Conservation (phyloP, 2,888 invertebrate species). For the Lottia scabra region DNA sequence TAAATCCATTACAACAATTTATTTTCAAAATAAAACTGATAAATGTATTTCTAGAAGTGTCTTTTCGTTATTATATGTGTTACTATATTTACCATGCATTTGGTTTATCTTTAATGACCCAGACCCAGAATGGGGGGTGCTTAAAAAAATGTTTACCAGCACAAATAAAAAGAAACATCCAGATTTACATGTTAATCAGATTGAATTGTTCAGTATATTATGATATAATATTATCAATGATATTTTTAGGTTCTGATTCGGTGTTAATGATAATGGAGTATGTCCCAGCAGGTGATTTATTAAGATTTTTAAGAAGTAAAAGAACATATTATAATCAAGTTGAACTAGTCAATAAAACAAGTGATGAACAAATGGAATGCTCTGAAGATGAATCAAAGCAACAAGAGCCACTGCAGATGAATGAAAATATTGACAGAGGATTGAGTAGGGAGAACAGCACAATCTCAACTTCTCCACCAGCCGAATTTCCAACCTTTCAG, state of each 20-base stretch:
- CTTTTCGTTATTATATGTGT: too few species aligned
- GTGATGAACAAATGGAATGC: constrained; percentile 20
- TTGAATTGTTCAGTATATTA: too few species aligned
- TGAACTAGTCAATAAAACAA: constrained; percentile 1
- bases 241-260: constrained; percentile 78
- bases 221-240: background rate
- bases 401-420: background rate
- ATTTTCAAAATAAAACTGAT: too few species aligned
- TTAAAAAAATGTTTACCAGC: too few species aligned
- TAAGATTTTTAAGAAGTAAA: constrained; percentile 87
- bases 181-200: too few species aligned
- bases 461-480: constrained; percentile 6
- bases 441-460: too few species aligned
- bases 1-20: too few species aligned
- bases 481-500: constrained; percentile 35
- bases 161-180: too few species aligned
- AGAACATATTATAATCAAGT: constrained; percentile 67
- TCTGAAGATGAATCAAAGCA: constrained; percentile 17
- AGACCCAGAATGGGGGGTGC: too few species aligned
- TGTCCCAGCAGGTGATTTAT: constrained; percentile 88
- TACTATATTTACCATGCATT: too few species aligned
- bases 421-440: background rate
- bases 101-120: too few species aligned
- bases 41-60: too few species aligned
- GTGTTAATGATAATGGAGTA: constrained; percentile 93